These are phyloP conservation scores for Origma solitaria DNA, from an alignment of 2,113 vertebrate genomes.

Conservation along the genomic window DNA sequence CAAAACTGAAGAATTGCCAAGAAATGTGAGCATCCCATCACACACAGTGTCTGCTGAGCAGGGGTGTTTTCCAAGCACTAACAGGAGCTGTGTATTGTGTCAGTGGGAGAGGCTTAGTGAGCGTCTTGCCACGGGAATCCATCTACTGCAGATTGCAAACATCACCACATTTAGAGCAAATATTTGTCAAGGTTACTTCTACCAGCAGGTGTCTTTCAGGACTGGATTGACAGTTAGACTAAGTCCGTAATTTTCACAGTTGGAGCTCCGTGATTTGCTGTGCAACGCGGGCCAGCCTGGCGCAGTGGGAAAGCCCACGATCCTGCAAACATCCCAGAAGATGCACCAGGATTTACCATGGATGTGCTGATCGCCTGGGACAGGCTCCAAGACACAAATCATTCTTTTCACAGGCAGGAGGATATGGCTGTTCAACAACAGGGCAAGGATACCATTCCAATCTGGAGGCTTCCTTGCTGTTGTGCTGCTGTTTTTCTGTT, in stretches of 20 bases:
- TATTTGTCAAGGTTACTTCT: slow-evolving; percentile 61
- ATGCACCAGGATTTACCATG: slow-evolving; percentile 50
- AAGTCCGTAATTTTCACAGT: slow-evolving; percentile 73
- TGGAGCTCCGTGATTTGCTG: slow-evolving; percentile 69
- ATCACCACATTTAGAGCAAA: slow-evolving; percentile 42
- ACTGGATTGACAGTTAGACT: slow-evolving; percentile 67
- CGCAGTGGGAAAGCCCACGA: slow-evolving; percentile 31
- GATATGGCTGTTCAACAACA: background rate
- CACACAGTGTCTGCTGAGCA: background rate
- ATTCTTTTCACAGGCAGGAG: background rate
- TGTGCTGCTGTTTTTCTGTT: background rate
- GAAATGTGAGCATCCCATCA: background rate
- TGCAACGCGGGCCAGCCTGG: slow-evolving; percentile 52
- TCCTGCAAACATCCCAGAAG: slow-evolving; percentile 54
- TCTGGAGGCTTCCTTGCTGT: background rate
- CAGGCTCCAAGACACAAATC: background rate
- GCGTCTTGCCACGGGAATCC: slow-evolving; percentile 19
- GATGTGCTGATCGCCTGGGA: slow-evolving; percentile 32
- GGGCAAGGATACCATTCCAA: rapidly evolving
- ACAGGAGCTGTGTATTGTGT: background rate
- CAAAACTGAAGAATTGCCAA: background rate
- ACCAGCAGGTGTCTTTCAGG: slow-evolving; percentile 66
- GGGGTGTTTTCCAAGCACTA: background rate
- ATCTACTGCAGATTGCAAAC: slow-evolving; percentile 54
- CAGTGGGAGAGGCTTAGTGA: background rate